phyloP scores from a whole-genome alignment of 2,888 invertebrate genomes.

The Diadegma fenestrale region DNA sequence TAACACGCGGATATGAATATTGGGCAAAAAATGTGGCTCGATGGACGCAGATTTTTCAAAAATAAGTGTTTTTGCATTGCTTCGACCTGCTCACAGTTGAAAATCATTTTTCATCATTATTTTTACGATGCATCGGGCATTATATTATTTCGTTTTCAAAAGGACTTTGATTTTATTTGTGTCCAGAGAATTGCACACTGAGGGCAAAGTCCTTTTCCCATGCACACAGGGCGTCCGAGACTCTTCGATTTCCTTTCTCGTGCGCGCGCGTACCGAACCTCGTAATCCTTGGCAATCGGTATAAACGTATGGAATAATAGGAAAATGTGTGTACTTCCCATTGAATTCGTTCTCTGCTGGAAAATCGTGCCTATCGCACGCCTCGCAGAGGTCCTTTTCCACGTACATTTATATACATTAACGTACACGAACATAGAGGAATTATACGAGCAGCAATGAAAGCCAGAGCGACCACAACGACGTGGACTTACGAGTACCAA shows the following conservation, averaged over 20 bases:
- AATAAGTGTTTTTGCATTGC: neutral
- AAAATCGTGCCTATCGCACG: conserved; percentile 65
- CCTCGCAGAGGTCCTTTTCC: conserved; percentile 41
- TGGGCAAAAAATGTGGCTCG: neutral
- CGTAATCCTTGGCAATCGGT: conserved; percentile 56
- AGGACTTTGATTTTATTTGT: conserved; percentile 7
- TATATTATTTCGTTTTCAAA: neutral
- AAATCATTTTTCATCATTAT: conserved; percentile 15
- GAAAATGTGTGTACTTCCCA: conserved; percentile 57
- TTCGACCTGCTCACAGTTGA: neutral
- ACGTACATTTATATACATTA: neutral
- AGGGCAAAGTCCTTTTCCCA: conserved; percentile 5
- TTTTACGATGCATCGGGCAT: neutral
- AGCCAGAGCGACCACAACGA: conserved; percentile 42
- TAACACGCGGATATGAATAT: neutral
- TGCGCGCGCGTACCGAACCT: conserved; percentile 60
- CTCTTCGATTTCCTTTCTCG: conserved; percentile 66
- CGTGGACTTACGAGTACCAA: conserved; percentile 53
- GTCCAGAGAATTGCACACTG: neutral
- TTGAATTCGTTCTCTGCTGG: conserved; percentile 64
- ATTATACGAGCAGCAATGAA: conserved; percentile 16
- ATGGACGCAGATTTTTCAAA: neutral
- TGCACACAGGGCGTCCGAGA: conserved; percentile 33
- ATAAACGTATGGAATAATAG: conserved; percentile 28
- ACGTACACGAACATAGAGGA: conserved; percentile 4